These are phyloP conservation scores for Kryphioiulus occultus DNA, from an alignment of 2,888 invertebrate species.

Conservation along the genomic window DNA sequence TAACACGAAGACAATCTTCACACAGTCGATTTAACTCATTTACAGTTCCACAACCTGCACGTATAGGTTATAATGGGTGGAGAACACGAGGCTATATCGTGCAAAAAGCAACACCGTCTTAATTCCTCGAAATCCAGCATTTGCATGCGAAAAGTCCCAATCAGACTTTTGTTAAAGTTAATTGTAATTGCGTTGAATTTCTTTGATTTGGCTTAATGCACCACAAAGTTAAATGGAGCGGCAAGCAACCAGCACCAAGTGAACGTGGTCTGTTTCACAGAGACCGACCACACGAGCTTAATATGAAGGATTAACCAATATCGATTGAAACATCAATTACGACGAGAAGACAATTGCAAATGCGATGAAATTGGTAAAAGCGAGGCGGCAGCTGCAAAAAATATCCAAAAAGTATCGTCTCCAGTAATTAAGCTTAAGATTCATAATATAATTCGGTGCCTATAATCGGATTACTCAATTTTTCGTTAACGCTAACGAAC, in stretches of 20 bases:
- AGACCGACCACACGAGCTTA: not conserved
- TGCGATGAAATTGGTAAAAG: not conserved
- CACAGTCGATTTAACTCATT: too few species aligned
- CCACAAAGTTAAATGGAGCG: conserved; percentile 13
- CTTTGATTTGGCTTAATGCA: conserved; percentile 32
- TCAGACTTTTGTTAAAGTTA: not conserved
- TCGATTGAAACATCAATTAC: conserved; percentile 20
- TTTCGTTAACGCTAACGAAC: too few species aligned
- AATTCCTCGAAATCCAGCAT: not conserved
- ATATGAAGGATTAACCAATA: not conserved
- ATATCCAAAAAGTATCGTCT: too few species aligned
- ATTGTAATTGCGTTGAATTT: conserved; percentile 17
- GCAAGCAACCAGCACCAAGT: not conserved
- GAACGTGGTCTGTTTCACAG: conserved; percentile 22
- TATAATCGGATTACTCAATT: too few species aligned
- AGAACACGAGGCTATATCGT: too few species aligned
- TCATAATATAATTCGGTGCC: too few species aligned
- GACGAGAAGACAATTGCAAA: not conserved
- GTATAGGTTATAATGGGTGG: too few species aligned
- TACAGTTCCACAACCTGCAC: too few species aligned
- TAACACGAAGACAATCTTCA: too few species aligned
- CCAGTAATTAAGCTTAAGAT: too few species aligned
- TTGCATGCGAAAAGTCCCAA: not conserved
- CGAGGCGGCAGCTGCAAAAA: not conserved
- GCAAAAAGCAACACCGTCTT: too few species aligned